Evolutionary conservation across 2,888 invertebrate genomes (phyloP), one percentile per base, ranked within the genome.

Genomic region (Sympetrum striolatum): DNA sequence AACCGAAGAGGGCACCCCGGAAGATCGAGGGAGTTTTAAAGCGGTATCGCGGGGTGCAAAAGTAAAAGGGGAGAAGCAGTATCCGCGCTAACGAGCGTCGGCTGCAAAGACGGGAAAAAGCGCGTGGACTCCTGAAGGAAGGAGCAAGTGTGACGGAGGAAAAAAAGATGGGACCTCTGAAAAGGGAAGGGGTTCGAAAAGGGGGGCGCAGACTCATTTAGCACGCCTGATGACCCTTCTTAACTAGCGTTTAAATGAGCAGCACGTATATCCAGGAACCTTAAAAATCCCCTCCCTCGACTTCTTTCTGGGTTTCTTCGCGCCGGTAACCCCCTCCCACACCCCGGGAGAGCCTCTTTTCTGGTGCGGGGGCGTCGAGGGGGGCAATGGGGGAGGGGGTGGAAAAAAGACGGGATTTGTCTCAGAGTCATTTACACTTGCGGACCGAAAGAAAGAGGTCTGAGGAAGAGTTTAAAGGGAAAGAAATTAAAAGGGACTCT

Each of bases 171-270:
- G 82, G 82, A 48, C 81, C 25, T n/a, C 81, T 53, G 48, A 25
- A 22, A 58, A 53, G 31, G 82, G 82, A 48, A 22, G 31, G n/a
- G 82, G 86, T 73, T 31, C 12, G 39, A 60, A 37, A 60, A 60
- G 60, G 60, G 60, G 64, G 86, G 86, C 60, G 86, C 60, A 86
- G 86, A 86, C 86, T 86, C 86, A 86, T 86, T 86, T 86, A 86
- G 86, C 86, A 86, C 86, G 86, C 86, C 86, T 86, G 86, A 86
- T 86, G 86, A 86, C 86, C 86, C 86, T 86, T 60, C 86, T 91
- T 91, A 91, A 91, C 91, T 91, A 91, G 91, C 90, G 90, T 90
- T 91, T 91, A 91, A 91, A 91, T 91, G 91, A 91, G 91, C 91
- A 90, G 91, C 91, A 91, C 91, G 91, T 91, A 86, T 86, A 86